Conservation (phyloP, 2,888 invertebrate genomes). For the Coecobrya sp. region DNA sequence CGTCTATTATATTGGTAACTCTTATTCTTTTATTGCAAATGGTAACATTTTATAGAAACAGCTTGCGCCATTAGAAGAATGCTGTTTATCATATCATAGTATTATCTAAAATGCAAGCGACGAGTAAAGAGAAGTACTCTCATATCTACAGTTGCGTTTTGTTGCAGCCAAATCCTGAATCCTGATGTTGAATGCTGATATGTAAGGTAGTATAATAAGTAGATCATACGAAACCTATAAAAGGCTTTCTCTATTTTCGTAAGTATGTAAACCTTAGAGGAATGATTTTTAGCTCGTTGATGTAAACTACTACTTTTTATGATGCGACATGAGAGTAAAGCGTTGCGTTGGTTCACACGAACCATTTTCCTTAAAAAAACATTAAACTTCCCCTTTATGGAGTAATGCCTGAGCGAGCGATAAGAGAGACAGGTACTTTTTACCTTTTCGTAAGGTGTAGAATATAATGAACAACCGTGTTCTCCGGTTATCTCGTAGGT, state of each 20-base stretch:
- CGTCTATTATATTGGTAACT: background rate
- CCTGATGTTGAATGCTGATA: too few species aligned
- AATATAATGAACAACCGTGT: conserved; percentile 54
- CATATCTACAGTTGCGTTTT: too few species aligned
- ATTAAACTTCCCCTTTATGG: background rate
- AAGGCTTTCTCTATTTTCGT: too few species aligned
- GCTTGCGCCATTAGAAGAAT: too few species aligned
- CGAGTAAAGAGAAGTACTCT: background rate
- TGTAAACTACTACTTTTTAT: background rate
- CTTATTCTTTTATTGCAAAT: too few species aligned
- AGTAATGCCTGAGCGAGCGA: background rate
- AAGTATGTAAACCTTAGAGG: too few species aligned
- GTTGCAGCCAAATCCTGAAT: too few species aligned
- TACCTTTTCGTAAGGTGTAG: background rate
- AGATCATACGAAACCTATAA: too few species aligned
- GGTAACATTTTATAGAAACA: too few species aligned
- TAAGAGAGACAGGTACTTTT: conserved; percentile 37
- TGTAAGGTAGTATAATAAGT: too few species aligned
- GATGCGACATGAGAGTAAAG: conserved; percentile 20
- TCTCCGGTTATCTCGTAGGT: conserved; percentile 40
- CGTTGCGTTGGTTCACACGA: conserved; percentile 46
- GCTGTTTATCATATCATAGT: background rate
- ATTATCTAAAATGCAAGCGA: background rate
- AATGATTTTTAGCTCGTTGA: too few species aligned
- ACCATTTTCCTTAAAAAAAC: background rate